phyloP scores from a whole-genome alignment of 2,888 invertebrate genomes.

The Isotomurus palustris region DNA sequence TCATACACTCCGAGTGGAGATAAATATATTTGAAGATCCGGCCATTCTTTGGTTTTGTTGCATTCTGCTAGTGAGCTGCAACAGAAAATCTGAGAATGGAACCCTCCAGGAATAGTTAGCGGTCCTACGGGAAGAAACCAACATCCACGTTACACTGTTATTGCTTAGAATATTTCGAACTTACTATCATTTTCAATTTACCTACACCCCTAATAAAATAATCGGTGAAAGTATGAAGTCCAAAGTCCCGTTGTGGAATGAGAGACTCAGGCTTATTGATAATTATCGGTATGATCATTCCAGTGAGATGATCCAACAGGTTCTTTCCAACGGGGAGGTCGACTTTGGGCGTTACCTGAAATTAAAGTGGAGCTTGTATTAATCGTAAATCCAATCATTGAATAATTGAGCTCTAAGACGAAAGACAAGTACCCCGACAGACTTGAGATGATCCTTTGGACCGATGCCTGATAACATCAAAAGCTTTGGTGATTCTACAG shows the following conservation, averaged over 20 bases:
- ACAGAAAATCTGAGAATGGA: slow-evolving; percentile 19
- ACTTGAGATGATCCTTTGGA: slow-evolving; percentile 25
- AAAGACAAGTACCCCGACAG: slow-evolving; percentile 7
- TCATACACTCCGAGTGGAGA: slow-evolving; percentile 17
- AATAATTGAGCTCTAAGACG: not conserved
- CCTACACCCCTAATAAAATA: slow-evolving; percentile 31
- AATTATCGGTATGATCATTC: slow-evolving; percentile 18
- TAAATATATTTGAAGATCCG: slow-evolving; percentile 73
- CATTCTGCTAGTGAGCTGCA: slow-evolving; percentile 11
- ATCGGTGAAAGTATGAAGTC: slow-evolving; percentile 23
- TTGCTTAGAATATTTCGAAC: too few species aligned
- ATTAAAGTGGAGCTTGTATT: not conserved
- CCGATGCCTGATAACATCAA: slow-evolving; percentile 40
- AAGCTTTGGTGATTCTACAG: slow-evolving; percentile 35
- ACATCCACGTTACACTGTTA: too few species aligned
- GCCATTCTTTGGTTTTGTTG: slow-evolving; percentile 57
- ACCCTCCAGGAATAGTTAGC: slow-evolving; percentile 19
- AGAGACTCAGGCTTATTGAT: slow-evolving; percentile 25
- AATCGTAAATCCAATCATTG: not conserved
- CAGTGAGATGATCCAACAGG: slow-evolving; percentile 31
- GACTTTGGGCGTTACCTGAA: slow-evolving; percentile 26
- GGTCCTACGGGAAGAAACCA: slow-evolving; percentile 18
- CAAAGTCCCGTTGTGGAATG: slow-evolving; percentile 36
- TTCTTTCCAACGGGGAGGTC: slow-evolving; percentile 38
- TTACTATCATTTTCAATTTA: not conserved